Percentiles rank a stretch among this genome's conserved stretches.
phyloP scores from a whole-genome alignment of 2,888 invertebrate genomes.

The Clivina fossor region DNA sequence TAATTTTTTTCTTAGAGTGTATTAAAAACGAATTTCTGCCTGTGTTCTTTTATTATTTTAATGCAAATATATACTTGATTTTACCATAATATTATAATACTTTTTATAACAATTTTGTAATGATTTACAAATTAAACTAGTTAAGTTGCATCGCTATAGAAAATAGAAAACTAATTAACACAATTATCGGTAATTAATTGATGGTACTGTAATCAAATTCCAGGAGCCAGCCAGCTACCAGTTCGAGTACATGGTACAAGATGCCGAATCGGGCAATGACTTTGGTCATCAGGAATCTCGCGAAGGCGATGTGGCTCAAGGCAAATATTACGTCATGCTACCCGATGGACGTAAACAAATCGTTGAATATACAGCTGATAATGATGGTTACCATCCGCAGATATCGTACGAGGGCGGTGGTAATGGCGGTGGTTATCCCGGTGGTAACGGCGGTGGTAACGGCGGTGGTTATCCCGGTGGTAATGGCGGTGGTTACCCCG shows the following conservation, averaged over 20 bases:
- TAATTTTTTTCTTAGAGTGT: too few species aligned
- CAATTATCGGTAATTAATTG: background rate
- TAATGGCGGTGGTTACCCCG: slow-evolving; percentile 38
- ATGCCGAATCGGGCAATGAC: slow-evolving; percentile 64
- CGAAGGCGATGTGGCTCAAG: slow-evolving; percentile 64
- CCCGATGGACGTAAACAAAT: slow-evolving; percentile 71
- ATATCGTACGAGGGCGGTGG: slow-evolving; percentile 65
- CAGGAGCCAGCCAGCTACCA: slow-evolving; percentile 70
- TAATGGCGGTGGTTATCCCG: slow-evolving; percentile 38
- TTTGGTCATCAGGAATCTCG: slow-evolving; percentile 68
- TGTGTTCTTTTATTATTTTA: too few species aligned
- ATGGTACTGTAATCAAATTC: slow-evolving; percentile 35
- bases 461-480: slow-evolving; percentile 40
- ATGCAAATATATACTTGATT: too few species aligned
- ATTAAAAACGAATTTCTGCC: too few species aligned
- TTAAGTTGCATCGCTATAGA: background rate
- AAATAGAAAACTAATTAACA: slow-evolving; percentile 3
- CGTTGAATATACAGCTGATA: slow-evolving; percentile 70
- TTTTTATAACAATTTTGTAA: background rate
- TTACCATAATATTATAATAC: background rate
- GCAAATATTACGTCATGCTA: slow-evolving; percentile 65
- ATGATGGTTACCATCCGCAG: slow-evolving; percentile 67
- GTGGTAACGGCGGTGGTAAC: slow-evolving; percentile 38
- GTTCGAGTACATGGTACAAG: slow-evolving; percentile 69
- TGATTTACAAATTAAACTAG: background rate